Conservation (phyloP, 2,888 invertebrate species). For the Listrodromus nycthemerus region DNA sequence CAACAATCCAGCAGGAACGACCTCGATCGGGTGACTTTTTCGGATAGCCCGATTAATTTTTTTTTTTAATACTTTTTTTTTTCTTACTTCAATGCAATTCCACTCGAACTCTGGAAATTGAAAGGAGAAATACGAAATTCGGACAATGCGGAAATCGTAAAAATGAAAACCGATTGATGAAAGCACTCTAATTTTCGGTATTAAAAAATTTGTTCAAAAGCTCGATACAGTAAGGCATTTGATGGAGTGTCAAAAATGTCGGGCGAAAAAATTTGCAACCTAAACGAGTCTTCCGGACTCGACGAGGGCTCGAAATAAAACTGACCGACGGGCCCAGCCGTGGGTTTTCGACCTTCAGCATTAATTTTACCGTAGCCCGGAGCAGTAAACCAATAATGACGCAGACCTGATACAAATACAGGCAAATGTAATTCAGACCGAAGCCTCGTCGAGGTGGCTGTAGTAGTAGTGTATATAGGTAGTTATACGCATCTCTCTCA, state of each 20-base stretch:
- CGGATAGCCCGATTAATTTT: background rate
- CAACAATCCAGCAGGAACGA: background rate
- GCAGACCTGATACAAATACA: slow-evolving; percentile 78
- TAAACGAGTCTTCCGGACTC: background rate
- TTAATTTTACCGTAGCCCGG: slow-evolving; percentile 68
- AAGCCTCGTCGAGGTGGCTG: slow-evolving; percentile 47
- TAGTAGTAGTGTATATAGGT: slow-evolving; percentile 23
- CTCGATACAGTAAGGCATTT: background rate
- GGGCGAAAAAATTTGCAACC: slow-evolving; percentile 27
- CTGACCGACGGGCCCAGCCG: slow-evolving; percentile 46
- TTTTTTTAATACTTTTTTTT: background rate
- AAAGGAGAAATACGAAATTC: background rate
- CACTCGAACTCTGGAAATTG: background rate
- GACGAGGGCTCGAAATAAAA: slow-evolving; percentile 29
- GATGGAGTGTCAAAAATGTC: slow-evolving; percentile 35
- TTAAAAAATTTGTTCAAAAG: background rate
- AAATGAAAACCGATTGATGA: background rate
- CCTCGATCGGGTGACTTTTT: background rate
- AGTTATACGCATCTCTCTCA: background rate
- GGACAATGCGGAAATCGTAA: background rate
- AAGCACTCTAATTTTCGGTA: background rate
- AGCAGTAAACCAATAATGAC: slow-evolving; percentile 81
- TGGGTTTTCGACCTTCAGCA: slow-evolving; percentile 70
- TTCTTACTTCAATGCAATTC: background rate
- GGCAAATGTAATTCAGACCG: slow-evolving; percentile 80